phyloP scores from a whole-genome alignment of 1,140 invertebrate species.

The Cotesia vestalis region DNA sequence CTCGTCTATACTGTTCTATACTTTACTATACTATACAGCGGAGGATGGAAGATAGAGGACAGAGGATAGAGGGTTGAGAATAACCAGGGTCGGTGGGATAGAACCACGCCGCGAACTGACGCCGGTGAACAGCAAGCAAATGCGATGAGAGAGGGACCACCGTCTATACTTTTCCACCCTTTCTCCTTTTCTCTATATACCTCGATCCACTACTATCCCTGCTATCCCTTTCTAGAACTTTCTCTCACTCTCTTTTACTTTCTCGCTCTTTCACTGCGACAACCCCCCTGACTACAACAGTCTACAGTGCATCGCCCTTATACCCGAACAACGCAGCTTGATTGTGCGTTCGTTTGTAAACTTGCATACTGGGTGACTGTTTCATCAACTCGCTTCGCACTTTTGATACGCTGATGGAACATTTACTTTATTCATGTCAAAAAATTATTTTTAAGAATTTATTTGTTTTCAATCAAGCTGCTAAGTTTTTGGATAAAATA shows the following conservation, averaged over 20 bases:
- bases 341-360: constrained; percentile 24
- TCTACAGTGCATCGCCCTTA: constrained; percentile 42
- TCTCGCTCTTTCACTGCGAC: constrained; percentile 17
- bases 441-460: too few relatives aligned
- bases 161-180: constrained; percentile 10
- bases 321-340: constrained; percentile 22
- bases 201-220: not conserved
- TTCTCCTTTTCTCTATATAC: not conserved
- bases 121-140: constrained; percentile 21
- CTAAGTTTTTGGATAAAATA: too few relatives aligned
- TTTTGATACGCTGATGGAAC: not conserved
- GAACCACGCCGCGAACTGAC: constrained; percentile 9
- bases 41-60: constrained; percentile 21
- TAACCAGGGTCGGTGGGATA: constrained; percentile 13
- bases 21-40: constrained; percentile 21
- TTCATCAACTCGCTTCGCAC: not conserved
- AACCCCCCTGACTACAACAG: constrained; percentile 6
- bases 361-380: constrained; percentile 8
- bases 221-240: not conserved
- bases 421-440: not conserved
- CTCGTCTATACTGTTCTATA: constrained; percentile 33
- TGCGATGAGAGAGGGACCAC: constrained; percentile 15
- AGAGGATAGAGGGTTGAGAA: constrained; percentile 4
- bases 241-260: constrained; percentile 4
- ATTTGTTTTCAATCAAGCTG: too few relatives aligned